Evolutionary conservation across 2,888 invertebrate species (phyloP).

Genomic region (Stenodema calcarata): DNA sequence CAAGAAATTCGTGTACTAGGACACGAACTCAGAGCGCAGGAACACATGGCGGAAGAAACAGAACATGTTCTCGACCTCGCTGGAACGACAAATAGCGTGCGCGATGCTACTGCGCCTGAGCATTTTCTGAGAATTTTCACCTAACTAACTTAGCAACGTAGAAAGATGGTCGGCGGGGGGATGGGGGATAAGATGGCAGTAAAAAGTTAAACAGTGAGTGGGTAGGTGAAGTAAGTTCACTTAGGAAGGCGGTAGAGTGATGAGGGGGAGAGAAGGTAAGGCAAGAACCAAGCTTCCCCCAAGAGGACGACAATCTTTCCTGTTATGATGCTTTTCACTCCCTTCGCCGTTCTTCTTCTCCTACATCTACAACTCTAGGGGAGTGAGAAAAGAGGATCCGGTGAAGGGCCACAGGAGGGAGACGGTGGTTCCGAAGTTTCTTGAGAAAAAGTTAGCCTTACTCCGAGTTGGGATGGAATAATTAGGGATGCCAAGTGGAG

Average conservation of each 20-base stretch:
- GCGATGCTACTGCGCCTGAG: too few species aligned
- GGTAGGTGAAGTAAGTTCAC: slow-evolving; percentile 34
- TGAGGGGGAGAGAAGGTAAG: slow-evolving; percentile 3
- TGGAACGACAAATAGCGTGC: too few species aligned
- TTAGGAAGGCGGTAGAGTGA: slow-evolving; percentile 18
- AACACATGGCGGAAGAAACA: too few species aligned
- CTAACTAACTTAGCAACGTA: background rate
- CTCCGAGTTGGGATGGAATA: slow-evolving; percentile 32
- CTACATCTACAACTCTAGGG: background rate
- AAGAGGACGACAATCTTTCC: slow-evolving; percentile 50
- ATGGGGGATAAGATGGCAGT: background rate
- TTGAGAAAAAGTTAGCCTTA: slow-evolving; percentile 36
- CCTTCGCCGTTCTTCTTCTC: background rate
- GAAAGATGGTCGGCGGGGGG: background rate
- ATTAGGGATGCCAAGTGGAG: slow-evolving; percentile 33
- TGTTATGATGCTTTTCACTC: slow-evolving; percentile 44
- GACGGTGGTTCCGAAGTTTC: slow-evolving; percentile 20
- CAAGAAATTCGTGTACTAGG: too few species aligned
- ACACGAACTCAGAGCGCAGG: too few species aligned
- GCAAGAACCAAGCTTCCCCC: slow-evolving; percentile 18
- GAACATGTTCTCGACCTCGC: too few species aligned
- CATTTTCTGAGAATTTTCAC: slow-evolving; percentile 24
- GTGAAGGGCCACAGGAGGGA: background rate
- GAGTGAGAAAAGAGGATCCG: background rate
- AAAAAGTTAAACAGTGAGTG: slow-evolving; percentile 45